Percentiles rank a stretch among this genome's conserved stretches.
phyloP scores from a whole-genome alignment of 2,797 vertebrate species.

The Scomberomorus guttatus region DNA sequence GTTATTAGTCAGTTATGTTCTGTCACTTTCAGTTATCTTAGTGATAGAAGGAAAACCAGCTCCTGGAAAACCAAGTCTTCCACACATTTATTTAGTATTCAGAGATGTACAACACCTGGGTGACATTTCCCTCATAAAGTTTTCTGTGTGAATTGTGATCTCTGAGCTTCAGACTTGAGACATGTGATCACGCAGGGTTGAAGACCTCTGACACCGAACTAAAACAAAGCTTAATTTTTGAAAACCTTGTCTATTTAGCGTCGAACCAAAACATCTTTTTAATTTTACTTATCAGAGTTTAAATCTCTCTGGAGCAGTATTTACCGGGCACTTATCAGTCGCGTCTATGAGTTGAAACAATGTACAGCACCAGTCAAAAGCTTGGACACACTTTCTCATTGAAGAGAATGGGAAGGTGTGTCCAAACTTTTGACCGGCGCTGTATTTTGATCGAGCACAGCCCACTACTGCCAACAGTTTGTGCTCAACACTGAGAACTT shows the following conservation, averaged over 20 bases:
- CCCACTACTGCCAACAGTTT: slow-evolving; percentile 69
- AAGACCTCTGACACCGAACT: slow-evolving; percentile 31
- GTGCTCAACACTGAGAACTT: slow-evolving; percentile 52
- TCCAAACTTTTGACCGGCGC: too few species aligned
- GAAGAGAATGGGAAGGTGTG: too few species aligned
- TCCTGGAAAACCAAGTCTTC: slow-evolving; percentile 65
- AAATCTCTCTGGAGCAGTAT: not conserved
- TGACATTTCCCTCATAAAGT: slow-evolving; percentile 34
- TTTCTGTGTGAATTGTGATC: slow-evolving; percentile 22
- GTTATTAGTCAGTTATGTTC: slow-evolving; percentile 27
- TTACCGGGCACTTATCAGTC: slow-evolving; percentile 23
- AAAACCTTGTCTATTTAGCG: slow-evolving; percentile 28
- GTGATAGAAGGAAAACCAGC: slow-evolving; percentile 43
- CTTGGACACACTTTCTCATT: not conserved
- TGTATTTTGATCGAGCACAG: slow-evolving; percentile 37
- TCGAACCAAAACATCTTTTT: not conserved
- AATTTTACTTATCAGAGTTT: too few species aligned
- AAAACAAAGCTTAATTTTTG: slow-evolving; percentile 16
- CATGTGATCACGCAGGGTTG: slow-evolving; percentile 14
- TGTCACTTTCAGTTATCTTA: slow-evolving; percentile 6
- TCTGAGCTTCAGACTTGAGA: slow-evolving; percentile 24
- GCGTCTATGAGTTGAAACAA: slow-evolving; percentile 37
- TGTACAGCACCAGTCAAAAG: not conserved
- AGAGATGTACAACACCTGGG: slow-evolving; percentile 42
- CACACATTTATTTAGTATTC: slow-evolving; percentile 49